Conservation (phyloP, 2,888 invertebrate species). For the Melinaea menophilus region DNA sequence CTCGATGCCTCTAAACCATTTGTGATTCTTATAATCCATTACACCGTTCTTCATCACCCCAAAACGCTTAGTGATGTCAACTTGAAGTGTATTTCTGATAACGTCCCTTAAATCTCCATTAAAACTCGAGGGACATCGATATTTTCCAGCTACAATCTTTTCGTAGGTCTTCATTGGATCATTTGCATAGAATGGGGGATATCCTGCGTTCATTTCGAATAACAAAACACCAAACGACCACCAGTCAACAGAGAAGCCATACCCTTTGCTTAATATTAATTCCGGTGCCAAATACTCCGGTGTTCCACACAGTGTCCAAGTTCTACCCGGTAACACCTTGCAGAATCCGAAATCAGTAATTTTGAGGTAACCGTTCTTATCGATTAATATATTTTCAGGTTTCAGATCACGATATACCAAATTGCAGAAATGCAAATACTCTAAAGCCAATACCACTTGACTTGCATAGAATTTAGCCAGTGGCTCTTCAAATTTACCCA, state of each 20-base stretch:
- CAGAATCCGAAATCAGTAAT: slow-evolving; percentile 97
- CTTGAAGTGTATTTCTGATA: slow-evolving; percentile 88
- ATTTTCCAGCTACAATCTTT: slow-evolving; percentile 94
- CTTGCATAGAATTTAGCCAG: slow-evolving; percentile 93
- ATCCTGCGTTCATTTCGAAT: slow-evolving; percentile 94
- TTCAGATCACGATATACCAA: slow-evolving; percentile 94
- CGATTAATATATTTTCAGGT: slow-evolving; percentile 93
- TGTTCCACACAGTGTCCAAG: slow-evolving; percentile 96
- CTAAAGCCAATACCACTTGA: slow-evolving; percentile 92
- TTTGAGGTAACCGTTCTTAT: slow-evolving; percentile 87
- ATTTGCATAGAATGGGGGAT: slow-evolving; percentile 94
- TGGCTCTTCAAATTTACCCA: slow-evolving; percentile 84
- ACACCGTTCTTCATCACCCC: slow-evolving; percentile 95
- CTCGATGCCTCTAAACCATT: slow-evolving; percentile 92
- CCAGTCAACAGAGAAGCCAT: slow-evolving; percentile 97
- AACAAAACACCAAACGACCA: slow-evolving; percentile 95
- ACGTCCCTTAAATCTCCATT: slow-evolving; percentile 89
- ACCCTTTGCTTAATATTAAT: slow-evolving; percentile 92
- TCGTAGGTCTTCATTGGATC: slow-evolving; percentile 97
- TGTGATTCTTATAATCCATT: slow-evolving; percentile 93
- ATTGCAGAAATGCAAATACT: slow-evolving; percentile 93
- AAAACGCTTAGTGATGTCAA: slow-evolving; percentile 79
- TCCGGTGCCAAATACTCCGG: slow-evolving; percentile 98
- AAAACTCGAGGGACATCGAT: slow-evolving; percentile 90
- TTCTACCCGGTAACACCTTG: slow-evolving; percentile 86